Conservation (phyloP, 2,113 vertebrate species). For the Amblyornis subalaris region DNA sequence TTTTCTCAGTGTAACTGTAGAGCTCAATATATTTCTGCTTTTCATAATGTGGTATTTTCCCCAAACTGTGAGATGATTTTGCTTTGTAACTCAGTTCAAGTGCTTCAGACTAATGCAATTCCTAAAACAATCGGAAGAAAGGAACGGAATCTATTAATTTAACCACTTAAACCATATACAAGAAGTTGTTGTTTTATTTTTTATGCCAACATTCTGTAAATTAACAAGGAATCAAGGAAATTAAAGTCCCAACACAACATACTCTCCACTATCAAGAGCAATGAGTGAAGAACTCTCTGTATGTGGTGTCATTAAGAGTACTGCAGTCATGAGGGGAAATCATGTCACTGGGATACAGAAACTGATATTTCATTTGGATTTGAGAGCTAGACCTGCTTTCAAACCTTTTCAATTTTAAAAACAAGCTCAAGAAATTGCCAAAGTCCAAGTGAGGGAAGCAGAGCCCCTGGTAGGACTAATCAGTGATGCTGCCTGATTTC, state of each 20-base stretch:
- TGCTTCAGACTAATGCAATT: not conserved
- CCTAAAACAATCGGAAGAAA: not conserved
- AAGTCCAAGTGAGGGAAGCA: not conserved
- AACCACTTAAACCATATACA: not conserved
- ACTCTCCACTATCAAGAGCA: not conserved
- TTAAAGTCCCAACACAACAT: not conserved
- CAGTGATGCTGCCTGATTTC: not conserved
- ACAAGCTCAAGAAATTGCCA: not conserved
- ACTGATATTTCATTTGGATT: not conserved
- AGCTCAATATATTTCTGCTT: not conserved
- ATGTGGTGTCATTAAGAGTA: not conserved
- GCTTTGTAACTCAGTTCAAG: not conserved
- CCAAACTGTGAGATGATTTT: not conserved
- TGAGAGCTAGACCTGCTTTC: not conserved
- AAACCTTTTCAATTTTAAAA: not conserved
- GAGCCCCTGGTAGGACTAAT: not conserved
- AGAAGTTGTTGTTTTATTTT: not conserved
- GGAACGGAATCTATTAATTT: not conserved
- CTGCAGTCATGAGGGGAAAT: not conserved
- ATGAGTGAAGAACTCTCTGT: not conserved
- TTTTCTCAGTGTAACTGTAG: not conserved
- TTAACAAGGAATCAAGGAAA: not conserved
- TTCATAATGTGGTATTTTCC: not conserved
- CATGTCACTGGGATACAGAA: not conserved
- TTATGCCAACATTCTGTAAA: not conserved